phyloP scores from a whole-genome alignment of 2,113 vertebrate species.

The Brachirus orientalis region DNA sequence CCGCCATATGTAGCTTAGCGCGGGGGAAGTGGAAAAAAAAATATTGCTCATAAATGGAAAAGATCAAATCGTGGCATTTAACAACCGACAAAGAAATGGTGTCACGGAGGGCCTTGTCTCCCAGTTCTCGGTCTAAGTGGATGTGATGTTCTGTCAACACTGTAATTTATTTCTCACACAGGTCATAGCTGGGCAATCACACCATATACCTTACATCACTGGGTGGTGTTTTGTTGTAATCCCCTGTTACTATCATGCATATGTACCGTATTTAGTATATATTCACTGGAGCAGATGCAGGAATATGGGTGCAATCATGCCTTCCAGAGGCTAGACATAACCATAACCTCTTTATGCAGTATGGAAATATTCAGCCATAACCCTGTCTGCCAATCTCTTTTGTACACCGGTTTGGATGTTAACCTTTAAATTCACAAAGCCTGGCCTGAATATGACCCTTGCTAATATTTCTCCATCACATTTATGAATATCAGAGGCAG shows the following conservation, averaged over 20 bases:
- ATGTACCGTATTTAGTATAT: constrained; percentile 5
- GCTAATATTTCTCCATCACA: constrained; percentile 30
- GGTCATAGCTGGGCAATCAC: constrained; percentile 49
- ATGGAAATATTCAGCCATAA: constrained; percentile 40
- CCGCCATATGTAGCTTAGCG: constrained; percentile 25
- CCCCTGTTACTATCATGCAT: constrained; percentile 38
- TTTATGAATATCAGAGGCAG: constrained; percentile 35
- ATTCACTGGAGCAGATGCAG: not conserved
- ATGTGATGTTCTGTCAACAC: constrained; percentile 59
- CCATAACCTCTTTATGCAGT: constrained; percentile 35
- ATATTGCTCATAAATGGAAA: constrained; percentile 62
- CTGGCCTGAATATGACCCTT: constrained; percentile 43
- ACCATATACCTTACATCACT: constrained; percentile 47
- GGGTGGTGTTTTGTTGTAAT: constrained; percentile 44
- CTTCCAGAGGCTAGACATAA: constrained; percentile 16
- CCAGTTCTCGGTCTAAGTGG: constrained; percentile 55
- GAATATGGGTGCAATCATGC: constrained; percentile 16
- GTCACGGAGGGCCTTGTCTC: constrained; percentile 51
- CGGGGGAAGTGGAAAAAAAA: constrained; percentile 1
- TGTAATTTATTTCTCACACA: constrained; percentile 67
- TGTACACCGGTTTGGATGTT: constrained; percentile 37
- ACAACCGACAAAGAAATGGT: constrained; percentile 58
- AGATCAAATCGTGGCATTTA: constrained; percentile 76
- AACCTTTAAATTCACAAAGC: constrained; percentile 57
- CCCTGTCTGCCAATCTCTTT: constrained; percentile 33